phyloP scores from a whole-genome alignment of 1,140 invertebrate species.

The Lasioglossum baleicum region DNA sequence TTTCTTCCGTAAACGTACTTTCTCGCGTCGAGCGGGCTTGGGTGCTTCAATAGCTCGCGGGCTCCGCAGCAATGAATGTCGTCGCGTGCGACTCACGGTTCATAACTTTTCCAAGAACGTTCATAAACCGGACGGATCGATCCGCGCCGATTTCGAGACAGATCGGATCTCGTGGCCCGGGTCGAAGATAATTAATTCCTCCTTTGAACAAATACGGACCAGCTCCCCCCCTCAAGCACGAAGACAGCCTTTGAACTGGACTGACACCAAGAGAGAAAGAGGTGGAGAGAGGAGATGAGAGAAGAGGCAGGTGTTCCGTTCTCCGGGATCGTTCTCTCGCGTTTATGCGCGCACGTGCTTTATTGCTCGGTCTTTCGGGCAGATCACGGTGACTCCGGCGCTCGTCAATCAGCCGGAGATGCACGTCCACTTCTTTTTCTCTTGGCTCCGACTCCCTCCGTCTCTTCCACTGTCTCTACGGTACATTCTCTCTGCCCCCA shows the following conservation, averaged over 20 bases:
- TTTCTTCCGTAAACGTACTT: background rate
- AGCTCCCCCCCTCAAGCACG: background rate
- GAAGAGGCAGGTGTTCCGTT: slow-evolving; percentile 72
- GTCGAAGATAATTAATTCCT: slow-evolving; percentile 16
- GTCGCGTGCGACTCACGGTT: background rate
- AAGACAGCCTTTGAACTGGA: slow-evolving; percentile 14
- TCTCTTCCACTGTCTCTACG: too few relatives aligned
- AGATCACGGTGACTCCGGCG: slow-evolving; percentile 72
- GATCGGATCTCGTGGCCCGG: background rate
- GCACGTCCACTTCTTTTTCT: slow-evolving; percentile 47
- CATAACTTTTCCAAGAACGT: background rate
- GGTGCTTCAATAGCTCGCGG: background rate
- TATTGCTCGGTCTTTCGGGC: slow-evolving; percentile 71
- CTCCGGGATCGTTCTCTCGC: slow-evolving; percentile 70
- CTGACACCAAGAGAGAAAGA: background rate
- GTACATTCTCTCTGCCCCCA: too few relatives aligned
- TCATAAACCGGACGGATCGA: slow-evolving; percentile 6
- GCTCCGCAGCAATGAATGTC: background rate
- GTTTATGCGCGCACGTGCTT: slow-evolving; percentile 77
- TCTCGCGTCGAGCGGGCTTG: background rate
- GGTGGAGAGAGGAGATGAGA: background rate
- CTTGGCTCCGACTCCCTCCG: background rate
- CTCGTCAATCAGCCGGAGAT: slow-evolving; percentile 77
- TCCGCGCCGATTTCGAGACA: background rate
- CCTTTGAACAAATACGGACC: slow-evolving; percentile 59